Evolutionary conservation across 2,888 invertebrate species (phyloP).

Genomic region (Philopedon plagiatum): DNA sequence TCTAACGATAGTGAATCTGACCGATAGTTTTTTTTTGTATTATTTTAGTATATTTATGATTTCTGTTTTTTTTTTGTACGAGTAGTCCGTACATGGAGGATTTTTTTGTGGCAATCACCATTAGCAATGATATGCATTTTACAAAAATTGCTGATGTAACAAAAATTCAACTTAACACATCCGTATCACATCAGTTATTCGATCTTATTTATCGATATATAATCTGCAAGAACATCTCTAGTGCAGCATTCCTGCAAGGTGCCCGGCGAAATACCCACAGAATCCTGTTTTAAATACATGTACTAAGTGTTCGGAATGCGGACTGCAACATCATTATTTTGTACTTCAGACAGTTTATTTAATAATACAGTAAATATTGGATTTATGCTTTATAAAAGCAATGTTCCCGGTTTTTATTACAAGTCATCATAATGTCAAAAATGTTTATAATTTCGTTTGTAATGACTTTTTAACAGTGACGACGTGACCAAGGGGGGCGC

Average conservation of each 20-base stretch:
- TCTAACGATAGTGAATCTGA: too few species aligned
- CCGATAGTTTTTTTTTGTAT: too few species aligned
- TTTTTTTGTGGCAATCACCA: too few species aligned
- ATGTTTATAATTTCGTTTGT: background rate
- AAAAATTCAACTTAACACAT: too few species aligned
- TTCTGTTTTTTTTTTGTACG: too few species aligned
- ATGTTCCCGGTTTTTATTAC: conserved; percentile 4
- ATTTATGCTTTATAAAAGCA: conserved; percentile 15
- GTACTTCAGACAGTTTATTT: conserved; percentile 25
- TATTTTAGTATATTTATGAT: too few species aligned
- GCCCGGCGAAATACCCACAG: conserved; percentile 27
- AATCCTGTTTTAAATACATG: conserved; percentile 38
- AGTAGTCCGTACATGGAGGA: too few species aligned
- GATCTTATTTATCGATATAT: conserved; percentile 1
- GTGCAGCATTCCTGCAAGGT: conserved; percentile 19
- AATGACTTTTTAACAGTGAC: background rate
- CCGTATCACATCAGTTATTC: too few species aligned
- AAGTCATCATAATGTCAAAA: background rate
- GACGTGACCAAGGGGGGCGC: too few species aligned
- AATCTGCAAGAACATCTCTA: background rate
- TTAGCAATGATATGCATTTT: too few species aligned
- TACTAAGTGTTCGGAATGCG: conserved; percentile 28
- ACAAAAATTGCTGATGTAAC: too few species aligned
- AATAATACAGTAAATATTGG: conserved; percentile 19
- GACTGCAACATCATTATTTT: conserved; percentile 33